Conservation (phyloP, 2,113 vertebrate genomes). For the Phocoena sinus region DNA sequence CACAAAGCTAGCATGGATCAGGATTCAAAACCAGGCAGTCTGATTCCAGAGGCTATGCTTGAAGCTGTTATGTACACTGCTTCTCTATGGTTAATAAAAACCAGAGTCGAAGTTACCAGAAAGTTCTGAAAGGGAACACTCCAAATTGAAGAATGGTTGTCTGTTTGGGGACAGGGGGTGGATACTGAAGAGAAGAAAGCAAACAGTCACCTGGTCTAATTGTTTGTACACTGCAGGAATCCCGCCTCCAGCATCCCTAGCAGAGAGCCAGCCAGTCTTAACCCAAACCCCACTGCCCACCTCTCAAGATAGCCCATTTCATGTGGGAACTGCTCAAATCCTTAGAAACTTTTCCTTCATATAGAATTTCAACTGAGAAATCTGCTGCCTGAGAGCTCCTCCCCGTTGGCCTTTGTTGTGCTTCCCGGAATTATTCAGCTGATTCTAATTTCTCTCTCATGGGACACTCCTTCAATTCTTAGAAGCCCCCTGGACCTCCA, state of each 20-base stretch:
- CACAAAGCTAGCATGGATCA: neutral
- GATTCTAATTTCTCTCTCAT: neutral
- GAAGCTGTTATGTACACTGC: neutral
- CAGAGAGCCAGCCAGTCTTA: neutral
- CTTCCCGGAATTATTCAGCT: neutral
- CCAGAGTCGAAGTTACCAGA: neutral
- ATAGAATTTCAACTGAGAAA: too few relatives aligned
- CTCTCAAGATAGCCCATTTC: rapidly evolving
- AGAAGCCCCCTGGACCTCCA: too few relatives aligned
- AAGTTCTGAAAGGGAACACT: neutral
- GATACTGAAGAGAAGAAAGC: neutral
- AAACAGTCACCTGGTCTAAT: too few relatives aligned
- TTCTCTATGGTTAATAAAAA: neutral
- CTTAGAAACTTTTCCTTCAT: neutral
- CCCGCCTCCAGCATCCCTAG: neutral
- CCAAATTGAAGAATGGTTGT: neutral
- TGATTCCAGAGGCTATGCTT: too few relatives aligned
- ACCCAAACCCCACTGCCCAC: too few relatives aligned
- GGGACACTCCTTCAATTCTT: neutral
- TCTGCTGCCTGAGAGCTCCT: neutral
- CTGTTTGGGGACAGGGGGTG: neutral
- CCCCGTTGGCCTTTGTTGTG: neutral
- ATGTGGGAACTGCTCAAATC: neutral
- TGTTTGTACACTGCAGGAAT: neutral
- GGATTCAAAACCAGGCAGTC: neutral